A percentile compares a stretch with the other conserved stretches of the same genome.
These are phyloP conservation scores for Homarus gammarus DNA, from an alignment of 2,888 invertebrate genomes.

Conservation along the genomic window DNA sequence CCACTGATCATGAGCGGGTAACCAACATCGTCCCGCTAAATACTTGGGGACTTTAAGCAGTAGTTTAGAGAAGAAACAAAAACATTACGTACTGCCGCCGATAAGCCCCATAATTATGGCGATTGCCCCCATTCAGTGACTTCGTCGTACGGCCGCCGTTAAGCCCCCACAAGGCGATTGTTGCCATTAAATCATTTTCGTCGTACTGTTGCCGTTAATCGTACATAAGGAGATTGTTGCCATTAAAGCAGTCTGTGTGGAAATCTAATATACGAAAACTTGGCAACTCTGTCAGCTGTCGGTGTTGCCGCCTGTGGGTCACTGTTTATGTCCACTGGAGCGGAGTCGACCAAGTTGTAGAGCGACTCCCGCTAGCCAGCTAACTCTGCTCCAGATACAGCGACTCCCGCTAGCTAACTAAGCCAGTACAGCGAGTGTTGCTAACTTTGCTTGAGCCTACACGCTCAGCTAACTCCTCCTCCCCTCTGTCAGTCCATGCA, in stretches of 20 bases:
- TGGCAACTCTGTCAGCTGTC: neutral
- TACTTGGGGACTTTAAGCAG: no score
- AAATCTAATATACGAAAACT: neutral
- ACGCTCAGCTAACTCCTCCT: neutral
- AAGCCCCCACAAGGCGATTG: no score
- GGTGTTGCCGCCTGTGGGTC: neutral
- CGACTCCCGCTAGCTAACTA: neutral
- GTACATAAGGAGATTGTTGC: no score
- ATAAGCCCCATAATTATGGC: no score
- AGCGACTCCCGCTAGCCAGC: neutral
- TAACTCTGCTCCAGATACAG: neutral
- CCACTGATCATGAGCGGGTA: no score
- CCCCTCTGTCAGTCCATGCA: neutral
- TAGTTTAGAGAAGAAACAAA: no score
- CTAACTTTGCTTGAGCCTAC: neutral
- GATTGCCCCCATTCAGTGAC: no score
- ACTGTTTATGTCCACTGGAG: neutral
- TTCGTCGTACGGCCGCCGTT: no score
- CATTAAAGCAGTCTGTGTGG: neutral
- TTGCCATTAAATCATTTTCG: no score
- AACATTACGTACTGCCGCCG: no score
- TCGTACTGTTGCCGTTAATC: no score
- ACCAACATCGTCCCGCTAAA: no score
- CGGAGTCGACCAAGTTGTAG: neutral
- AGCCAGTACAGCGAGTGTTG: neutral